Conservation (phyloP, 2,888 invertebrate species). For the Myopa tessellatipennis region DNA sequence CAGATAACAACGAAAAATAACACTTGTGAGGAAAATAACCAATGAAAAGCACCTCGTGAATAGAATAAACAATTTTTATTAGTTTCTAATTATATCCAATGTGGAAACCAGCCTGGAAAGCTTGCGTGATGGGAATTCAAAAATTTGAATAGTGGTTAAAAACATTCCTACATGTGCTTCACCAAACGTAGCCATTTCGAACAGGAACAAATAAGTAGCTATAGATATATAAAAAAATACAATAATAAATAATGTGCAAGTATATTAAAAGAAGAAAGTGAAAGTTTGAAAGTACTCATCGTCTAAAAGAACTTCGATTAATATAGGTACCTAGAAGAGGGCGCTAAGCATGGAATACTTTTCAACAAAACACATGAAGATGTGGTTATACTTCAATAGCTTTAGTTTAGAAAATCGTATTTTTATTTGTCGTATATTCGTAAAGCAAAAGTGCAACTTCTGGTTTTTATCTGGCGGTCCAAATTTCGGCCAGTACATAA, state of each 20-base stretch:
- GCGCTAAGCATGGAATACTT: too few species aligned
- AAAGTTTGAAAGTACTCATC: not conserved
- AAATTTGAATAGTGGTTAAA: not conserved
- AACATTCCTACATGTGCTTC: conserved; percentile 18
- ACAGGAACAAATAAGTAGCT: not conserved
- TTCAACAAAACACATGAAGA: too few species aligned
- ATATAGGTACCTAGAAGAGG: not conserved
- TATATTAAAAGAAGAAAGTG: conserved; percentile 5
- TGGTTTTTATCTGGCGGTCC: not conserved
- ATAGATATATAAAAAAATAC: not conserved
- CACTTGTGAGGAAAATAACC: not conserved
- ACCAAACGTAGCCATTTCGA: conserved; percentile 8
- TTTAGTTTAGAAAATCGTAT: too few species aligned
- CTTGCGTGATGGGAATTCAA: not conserved
- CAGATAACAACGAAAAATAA: not conserved
- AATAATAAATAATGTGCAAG: not conserved
- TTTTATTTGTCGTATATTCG: too few species aligned
- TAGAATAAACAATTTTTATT: not conserved
- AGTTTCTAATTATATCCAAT: conserved; percentile 16
- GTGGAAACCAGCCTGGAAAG: not conserved
- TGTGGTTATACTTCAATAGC: too few species aligned
- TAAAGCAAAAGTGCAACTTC: conserved; percentile 7
- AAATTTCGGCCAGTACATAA: not conserved
- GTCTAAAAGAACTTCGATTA: not conserved
- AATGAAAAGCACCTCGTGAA: too few species aligned